Evolutionary conservation across 2,113 vertebrate species (phyloP).

Genomic region (Rhineura floridana): DNA sequence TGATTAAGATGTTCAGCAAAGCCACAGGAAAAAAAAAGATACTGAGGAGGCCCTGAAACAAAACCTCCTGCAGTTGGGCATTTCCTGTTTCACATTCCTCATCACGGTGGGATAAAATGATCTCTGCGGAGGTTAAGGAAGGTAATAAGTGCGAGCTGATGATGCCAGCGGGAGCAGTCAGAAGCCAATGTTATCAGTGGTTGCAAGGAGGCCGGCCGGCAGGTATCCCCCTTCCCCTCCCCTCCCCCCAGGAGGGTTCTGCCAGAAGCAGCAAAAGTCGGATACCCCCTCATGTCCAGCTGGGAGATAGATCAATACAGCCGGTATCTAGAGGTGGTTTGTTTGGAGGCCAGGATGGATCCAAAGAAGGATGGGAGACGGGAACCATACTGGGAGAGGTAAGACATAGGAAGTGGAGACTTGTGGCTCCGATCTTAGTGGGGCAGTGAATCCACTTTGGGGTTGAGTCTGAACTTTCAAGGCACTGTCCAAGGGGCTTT

Average conservation of each 20-base stretch:
- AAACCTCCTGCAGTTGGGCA: slow-evolving; percentile 68
- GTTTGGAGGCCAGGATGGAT: neutral
- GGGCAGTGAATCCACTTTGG: no score
- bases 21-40: slow-evolving; percentile 59
- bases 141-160: slow-evolving; percentile 47
- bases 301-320: neutral
- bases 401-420: no score
- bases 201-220: neutral
- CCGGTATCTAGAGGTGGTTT: neutral
- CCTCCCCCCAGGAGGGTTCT: neutral
- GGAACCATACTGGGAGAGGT: neutral
- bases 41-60: slow-evolving; percentile 70
- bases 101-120: slow-evolving; percentile 58
- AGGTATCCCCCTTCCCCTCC: no score
- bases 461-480: no score
- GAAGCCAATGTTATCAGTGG: no score
- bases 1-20: slow-evolving; percentile 77
- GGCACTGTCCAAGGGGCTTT: no score
- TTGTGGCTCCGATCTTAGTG: no score
- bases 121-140: slow-evolving; percentile 62
- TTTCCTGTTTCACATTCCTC: slow-evolving; percentile 48
- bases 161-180: neutral
- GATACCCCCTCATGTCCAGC: neutral
- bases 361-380: neutral
- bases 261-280: neutral